These are phyloP conservation scores for Archaeoteleia sp. DNA, from an alignment of 2,888 invertebrate species.

Conservation along the genomic window DNA sequence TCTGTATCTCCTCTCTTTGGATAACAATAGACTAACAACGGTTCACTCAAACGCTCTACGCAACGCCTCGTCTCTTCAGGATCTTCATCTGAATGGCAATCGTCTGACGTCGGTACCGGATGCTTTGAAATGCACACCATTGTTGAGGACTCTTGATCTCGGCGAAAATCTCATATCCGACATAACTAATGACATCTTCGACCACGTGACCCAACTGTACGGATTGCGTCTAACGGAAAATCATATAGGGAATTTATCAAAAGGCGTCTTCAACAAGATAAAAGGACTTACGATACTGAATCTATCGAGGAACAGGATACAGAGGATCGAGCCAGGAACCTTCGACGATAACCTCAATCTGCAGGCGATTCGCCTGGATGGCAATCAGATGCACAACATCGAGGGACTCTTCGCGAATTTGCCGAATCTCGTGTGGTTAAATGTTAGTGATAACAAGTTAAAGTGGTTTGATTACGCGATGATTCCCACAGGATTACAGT, in stretches of 20 bases:
- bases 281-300: conserved; percentile 87
- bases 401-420: conserved; percentile 87
- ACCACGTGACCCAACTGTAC: conserved; percentile 86
- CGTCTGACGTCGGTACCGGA: conserved; percentile 85
- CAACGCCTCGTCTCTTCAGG: conserved; percentile 87
- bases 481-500: conserved; percentile 88
- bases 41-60: conserved; percentile 85
- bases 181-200: conserved; percentile 87
- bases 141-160: conserved; percentile 87
- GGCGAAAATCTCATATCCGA: conserved; percentile 89
- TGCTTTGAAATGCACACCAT: conserved; percentile 84
- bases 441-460: conserved; percentile 89
- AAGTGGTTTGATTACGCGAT: conserved; percentile 90
- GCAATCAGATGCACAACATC: conserved; percentile 87
- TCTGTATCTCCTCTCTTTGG: conserved; percentile 85
- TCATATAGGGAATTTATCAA: conserved; percentile 86
- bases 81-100: conserved; percentile 89
- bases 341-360: conserved; percentile 87
- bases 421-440: conserved; percentile 88
- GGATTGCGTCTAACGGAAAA: conserved; percentile 90
- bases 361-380: conserved; percentile 87
- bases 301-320: conserved; percentile 88
- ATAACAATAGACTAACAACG: conserved; percentile 85
- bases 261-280: conserved; percentile 87
- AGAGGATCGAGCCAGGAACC: conserved; percentile 84